phyloP scores from a whole-genome alignment of 2,888 invertebrate genomes.

The Hemithea aestivaria region DNA sequence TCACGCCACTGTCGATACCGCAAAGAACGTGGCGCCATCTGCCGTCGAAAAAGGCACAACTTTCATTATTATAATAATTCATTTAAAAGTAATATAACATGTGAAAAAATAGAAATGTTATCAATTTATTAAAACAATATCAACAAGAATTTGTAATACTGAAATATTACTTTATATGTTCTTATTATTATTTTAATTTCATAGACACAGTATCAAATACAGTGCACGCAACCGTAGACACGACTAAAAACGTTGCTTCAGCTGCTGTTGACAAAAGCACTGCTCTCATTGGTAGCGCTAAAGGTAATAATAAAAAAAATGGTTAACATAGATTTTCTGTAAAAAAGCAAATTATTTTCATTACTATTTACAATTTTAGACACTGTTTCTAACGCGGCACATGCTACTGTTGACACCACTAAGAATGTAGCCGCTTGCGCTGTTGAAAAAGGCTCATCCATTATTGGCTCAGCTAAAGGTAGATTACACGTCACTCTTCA shows the following conservation, averaged over 20 bases:
- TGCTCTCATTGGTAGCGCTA: conserved; percentile 40
- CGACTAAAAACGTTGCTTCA: conserved; percentile 38
- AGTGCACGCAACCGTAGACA: conserved; percentile 33
- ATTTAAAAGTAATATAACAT: no score
- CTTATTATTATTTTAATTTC: conserved; percentile 2
- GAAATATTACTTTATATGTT: conserved; percentile 1
- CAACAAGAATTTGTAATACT: conserved; percentile 1
- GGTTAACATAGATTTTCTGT: no score
- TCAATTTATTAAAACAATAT: not conserved
- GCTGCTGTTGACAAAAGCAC: conserved; percentile 42
- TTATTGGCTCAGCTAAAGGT: conserved; percentile 48
- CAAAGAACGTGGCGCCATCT: conserved; percentile 43
- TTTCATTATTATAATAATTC: no score
- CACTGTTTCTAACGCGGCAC: conserved; percentile 38
- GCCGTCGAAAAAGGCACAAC: conserved; percentile 47
- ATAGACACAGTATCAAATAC: conserved; percentile 38
- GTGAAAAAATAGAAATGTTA: no score
- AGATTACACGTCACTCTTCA: conserved; percentile 6
- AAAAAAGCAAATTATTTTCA: conserved; percentile 3
- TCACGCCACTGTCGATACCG: conserved; percentile 43
- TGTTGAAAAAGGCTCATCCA: conserved; percentile 34
- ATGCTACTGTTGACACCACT: conserved; percentile 37
- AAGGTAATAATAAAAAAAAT: conserved; percentile 35
- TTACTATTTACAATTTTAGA: conserved; percentile 30
- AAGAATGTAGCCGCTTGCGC: conserved; percentile 35